Percentiles rank a stretch among this genome's conserved stretches.
Conservation (phyloP, 2,888 invertebrate genomes). For the Leptarthrus brevirostris region DNA sequence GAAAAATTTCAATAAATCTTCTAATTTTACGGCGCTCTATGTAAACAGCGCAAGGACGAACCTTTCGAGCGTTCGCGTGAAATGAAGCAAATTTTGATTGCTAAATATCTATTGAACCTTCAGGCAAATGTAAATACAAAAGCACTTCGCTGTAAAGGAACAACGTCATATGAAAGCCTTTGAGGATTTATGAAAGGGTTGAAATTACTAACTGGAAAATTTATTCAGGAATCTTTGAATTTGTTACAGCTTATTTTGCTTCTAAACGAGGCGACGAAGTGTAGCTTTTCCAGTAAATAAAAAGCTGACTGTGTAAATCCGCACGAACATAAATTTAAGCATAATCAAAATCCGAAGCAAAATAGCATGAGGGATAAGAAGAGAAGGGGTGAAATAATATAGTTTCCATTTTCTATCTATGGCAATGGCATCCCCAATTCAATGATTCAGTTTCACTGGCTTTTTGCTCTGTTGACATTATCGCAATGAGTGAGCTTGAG, state of each 20-base stretch:
- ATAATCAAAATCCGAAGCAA: background rate
- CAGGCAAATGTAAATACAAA: slow-evolving; percentile 36
- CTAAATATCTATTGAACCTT: slow-evolving; percentile 2
- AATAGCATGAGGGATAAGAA: background rate
- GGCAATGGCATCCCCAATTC: background rate
- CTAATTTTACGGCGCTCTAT: slow-evolving; percentile 2
- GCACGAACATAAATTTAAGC: slow-evolving; percentile 13
- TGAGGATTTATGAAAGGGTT: slow-evolving; percentile 42
- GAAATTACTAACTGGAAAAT: slow-evolving; percentile 41
- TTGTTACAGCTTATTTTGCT: slow-evolving; percentile 16
- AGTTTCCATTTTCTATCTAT: background rate
- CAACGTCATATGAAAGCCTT: slow-evolving; percentile 23
- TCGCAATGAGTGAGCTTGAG: slow-evolving; percentile 28
- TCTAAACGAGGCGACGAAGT: slow-evolving; percentile 40
- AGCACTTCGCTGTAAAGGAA: slow-evolving; percentile 16
- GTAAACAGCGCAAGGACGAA: background rate
- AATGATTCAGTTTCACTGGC: slow-evolving; percentile 9
- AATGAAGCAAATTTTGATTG: slow-evolving; percentile 22
- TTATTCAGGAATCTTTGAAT: slow-evolving; percentile 44
- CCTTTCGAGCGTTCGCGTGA: background rate
- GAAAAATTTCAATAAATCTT: background rate
- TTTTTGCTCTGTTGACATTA: slow-evolving; percentile 39
- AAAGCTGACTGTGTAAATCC: slow-evolving; percentile 24
- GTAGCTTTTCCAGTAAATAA: slow-evolving; percentile 16
- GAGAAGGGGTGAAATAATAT: background rate